Base-by-base conservation (phyloP, 2,113 vertebrate species). In the Callospermophilus lateralis region DNA sequence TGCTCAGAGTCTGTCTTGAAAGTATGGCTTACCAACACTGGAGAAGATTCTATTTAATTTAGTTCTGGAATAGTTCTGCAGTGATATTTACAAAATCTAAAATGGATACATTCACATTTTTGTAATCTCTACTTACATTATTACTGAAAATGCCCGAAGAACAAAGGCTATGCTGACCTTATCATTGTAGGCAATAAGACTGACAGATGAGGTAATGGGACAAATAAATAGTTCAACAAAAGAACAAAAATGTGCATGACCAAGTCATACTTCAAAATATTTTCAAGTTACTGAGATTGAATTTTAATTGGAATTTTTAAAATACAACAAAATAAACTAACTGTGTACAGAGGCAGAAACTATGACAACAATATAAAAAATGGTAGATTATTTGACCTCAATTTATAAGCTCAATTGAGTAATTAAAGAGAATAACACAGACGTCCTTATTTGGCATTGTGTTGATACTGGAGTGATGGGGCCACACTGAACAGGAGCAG, bases 371-470 rank as follows among this genome's bases (percentile, higher is more conserved):
- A 77, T 45, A 45, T 45, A 89, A 70, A 55, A 3, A 68, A 68
- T 39, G 8, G 19, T n/a, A 48, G 16, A 72, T 65, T 84, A 77
- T 32, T 84, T 95, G 77, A 90, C 55, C 84, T 96, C 72, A 67
- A 87, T 90, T 96, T 89, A 94, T 45, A 96, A 94, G 83, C 63
- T 91, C 39, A 94, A 86, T 81, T 70, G 87, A 95, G 11, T 42
- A 72, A 87, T 87, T 39, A 58, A 48, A 76, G 84, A 81, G 96
- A 94, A 58, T 8, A 89, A 28, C 30, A 30, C 7, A 90, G 11
- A 3, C 77, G 72, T 89, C 74, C 4, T 80, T 86, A 70, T 65
- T 90, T 92, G 92, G 42, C 45, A 93, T 63, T 26, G 11, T 61
- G 26, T 84, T 91, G 28, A 81, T 10, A 39, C 8, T n/a, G 28